Evolutionary conservation across 2,797 vertebrate species (phyloP).

Genomic region (Anniella stebbinsi): DNA sequence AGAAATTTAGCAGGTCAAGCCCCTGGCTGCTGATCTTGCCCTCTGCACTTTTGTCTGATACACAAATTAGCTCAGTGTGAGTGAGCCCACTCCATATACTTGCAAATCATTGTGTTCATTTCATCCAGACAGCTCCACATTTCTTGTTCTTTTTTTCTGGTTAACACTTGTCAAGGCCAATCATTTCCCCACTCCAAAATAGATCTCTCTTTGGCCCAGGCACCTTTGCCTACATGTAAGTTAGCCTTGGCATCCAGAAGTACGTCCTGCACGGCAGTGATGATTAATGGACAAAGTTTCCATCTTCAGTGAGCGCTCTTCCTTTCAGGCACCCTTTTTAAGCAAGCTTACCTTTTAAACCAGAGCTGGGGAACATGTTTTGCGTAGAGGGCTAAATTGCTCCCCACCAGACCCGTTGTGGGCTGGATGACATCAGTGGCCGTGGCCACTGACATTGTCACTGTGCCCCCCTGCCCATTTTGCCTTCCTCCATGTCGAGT

Average conservation of each 20-base stretch:
- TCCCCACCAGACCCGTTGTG: too few species aligned
- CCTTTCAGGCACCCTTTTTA: background rate
- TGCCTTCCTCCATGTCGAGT: too few species aligned
- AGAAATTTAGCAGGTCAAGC: background rate
- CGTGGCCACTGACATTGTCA: too few species aligned
- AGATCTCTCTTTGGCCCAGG: background rate
- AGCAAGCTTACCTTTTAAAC: constrained; percentile 57
- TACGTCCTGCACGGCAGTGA: constrained; percentile 20
- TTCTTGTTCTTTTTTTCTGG: too few species aligned
- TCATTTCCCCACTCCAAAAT: background rate
- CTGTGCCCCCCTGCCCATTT: too few species aligned
- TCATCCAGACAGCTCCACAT: background rate
- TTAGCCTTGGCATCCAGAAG: constrained; percentile 21
- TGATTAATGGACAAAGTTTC: constrained; percentile 35
- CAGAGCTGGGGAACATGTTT: too few species aligned
- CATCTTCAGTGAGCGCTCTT: constrained; percentile 18
- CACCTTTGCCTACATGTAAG: background rate
- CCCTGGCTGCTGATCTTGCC: background rate
- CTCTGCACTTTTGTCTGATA: background rate
- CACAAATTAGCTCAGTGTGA: background rate
- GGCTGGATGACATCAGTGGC: too few species aligned
- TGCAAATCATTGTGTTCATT: constrained; percentile 22
- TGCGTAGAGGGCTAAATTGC: too few species aligned
- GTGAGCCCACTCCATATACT: background rate
- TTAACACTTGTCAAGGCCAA: constrained; percentile 7